Conservation (phyloP, 2,113 vertebrate genomes). For the Ramphastos sulfuratus region DNA sequence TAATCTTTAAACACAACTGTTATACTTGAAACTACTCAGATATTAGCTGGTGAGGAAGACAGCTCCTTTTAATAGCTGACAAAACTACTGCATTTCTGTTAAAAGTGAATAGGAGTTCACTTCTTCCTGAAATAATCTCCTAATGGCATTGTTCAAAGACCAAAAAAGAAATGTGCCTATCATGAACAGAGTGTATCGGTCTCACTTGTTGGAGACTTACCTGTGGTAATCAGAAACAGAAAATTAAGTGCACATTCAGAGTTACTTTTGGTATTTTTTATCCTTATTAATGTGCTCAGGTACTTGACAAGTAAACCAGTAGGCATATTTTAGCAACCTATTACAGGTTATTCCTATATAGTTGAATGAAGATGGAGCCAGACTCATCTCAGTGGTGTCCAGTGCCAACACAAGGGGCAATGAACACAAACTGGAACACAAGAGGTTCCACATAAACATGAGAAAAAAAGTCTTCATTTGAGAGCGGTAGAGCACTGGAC, state of each 20-base stretch:
- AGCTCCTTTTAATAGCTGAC: neutral
- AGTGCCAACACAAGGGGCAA: too few species aligned
- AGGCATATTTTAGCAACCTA: neutral
- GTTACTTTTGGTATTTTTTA: neutral
- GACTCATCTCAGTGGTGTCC: too few species aligned
- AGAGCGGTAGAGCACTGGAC: too few species aligned
- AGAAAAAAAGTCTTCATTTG: too few species aligned
- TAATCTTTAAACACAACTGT: neutral
- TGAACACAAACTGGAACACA: too few species aligned
- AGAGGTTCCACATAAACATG: too few species aligned
- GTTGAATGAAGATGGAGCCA: neutral
- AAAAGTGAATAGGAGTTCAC: neutral
- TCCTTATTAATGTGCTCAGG: neutral
- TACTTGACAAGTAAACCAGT: neutral
- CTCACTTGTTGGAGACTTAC: neutral
- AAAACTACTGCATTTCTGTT: neutral
- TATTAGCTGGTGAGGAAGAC: neutral
- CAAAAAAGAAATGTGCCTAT: neutral
- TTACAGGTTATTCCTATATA: neutral
- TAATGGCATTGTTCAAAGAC: neutral
- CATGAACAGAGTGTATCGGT: neutral
- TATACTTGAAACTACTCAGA: neutral
- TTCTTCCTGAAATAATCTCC: neutral
- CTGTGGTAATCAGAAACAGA: neutral
- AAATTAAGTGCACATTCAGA: neutral